phyloP scores from a whole-genome alignment of 1,140 invertebrate genomes.

The Diorhabda sublineata region DNA sequence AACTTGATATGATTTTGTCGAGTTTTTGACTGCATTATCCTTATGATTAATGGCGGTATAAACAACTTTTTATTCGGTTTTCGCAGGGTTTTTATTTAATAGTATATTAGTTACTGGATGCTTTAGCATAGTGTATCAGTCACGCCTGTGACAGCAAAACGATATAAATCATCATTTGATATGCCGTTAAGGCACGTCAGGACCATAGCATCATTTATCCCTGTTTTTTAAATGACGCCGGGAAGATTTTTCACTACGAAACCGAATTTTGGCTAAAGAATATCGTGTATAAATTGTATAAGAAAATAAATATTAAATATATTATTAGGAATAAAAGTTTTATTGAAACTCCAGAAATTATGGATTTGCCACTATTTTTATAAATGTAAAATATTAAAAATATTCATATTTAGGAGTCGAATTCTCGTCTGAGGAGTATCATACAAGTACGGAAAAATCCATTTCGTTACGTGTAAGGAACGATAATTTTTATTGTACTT shows the following conservation, averaged over 20 bases:
- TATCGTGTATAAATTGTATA: not conserved
- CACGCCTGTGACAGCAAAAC: slow-evolving; percentile 28
- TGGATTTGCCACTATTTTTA: no score
- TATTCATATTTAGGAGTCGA: no score
- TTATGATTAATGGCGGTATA: slow-evolving; percentile 38
- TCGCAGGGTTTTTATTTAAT: slow-evolving; percentile 29
- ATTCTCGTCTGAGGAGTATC: no score
- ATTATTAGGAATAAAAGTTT: no score
- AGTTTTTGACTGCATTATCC: slow-evolving; percentile 41
- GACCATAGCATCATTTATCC: slow-evolving; percentile 32
- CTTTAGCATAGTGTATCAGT: slow-evolving; percentile 25
- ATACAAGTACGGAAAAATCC: no score
- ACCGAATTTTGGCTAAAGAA: not conserved
- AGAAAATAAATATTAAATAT: no score
- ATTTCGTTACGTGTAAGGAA: no score
- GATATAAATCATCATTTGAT: slow-evolving; percentile 40
- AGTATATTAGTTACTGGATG: slow-evolving; percentile 16
- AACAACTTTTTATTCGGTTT: slow-evolving; percentile 17
- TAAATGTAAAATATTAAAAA: no score
- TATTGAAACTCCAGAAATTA: no score
- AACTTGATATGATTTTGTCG: slow-evolving; percentile 39
- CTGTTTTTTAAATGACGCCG: slow-evolving; percentile 19
- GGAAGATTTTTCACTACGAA: not conserved
- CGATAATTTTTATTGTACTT: no score
- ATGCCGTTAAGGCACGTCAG: slow-evolving; percentile 24